These are phyloP conservation scores for Pteronura brasiliensis DNA, from an alignment of 2,113 vertebrate genomes.

Conservation along the genomic window DNA sequence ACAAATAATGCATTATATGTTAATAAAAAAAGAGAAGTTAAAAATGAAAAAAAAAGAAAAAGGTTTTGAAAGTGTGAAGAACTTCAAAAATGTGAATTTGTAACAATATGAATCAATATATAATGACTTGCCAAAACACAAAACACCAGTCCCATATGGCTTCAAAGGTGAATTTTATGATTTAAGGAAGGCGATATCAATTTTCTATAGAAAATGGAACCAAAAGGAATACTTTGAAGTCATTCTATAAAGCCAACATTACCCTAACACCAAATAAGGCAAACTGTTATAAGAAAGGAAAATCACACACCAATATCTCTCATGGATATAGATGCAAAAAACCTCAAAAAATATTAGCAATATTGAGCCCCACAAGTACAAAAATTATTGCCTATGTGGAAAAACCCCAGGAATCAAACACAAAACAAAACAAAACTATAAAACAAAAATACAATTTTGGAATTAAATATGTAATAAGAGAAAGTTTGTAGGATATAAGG, in stretches of 20 bases:
- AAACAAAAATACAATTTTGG: neutral
- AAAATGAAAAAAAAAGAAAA: neutral
- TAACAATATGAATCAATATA: neutral
- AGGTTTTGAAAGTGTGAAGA: neutral
- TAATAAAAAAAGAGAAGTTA: no score
- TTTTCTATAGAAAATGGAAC: neutral
- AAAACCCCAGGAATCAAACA: neutral
- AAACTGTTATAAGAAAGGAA: neutral
- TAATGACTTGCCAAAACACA: neutral
- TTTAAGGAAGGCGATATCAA: neutral
- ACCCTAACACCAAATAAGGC: neutral
- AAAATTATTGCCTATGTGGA: neutral
- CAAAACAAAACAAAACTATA: neutral
- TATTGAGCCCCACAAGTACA: neutral
- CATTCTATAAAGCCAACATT: neutral
- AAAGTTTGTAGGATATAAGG: neutral
- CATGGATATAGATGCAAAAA: neutral
- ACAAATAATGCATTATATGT: no score
- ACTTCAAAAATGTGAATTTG: neutral
- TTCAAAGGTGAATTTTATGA: neutral
- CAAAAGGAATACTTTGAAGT: neutral
- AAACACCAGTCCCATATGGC: neutral
- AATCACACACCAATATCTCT: neutral
- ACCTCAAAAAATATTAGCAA: neutral
- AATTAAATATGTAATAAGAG: neutral